These are phyloP conservation scores for Latrodectus elegans DNA, from an alignment of 2,888 invertebrate genomes.

Conservation along the genomic window DNA sequence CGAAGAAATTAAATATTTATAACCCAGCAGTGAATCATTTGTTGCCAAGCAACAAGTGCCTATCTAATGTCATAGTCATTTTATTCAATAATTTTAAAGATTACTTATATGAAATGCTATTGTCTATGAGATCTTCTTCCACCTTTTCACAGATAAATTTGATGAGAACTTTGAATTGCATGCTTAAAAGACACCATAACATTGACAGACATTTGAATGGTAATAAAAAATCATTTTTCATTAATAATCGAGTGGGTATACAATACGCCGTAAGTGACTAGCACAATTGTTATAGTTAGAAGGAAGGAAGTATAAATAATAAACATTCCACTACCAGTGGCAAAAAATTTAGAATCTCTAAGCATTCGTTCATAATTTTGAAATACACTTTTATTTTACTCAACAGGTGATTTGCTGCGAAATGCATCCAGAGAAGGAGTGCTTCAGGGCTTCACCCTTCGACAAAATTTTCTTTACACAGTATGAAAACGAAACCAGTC, in stretches of 20 bases:
- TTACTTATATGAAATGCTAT: no score
- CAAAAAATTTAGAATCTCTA: background rate
- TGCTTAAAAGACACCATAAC: no score
- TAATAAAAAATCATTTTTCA: no score
- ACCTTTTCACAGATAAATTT: no score
- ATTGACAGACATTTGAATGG: no score
- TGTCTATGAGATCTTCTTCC: no score
- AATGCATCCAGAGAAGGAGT: background rate
- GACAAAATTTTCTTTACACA: slow-evolving; percentile 11
- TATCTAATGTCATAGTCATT: no score
- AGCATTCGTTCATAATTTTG: slow-evolving; percentile 12
- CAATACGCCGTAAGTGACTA: slow-evolving; percentile 48
- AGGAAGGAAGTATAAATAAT: slow-evolving; percentile 26
- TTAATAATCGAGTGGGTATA: background rate
- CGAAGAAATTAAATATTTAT: no score
- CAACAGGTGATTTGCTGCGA: background rate
- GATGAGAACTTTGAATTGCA: no score
- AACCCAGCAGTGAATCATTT: no score
- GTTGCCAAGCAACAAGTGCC: no score
- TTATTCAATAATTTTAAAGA: no score
- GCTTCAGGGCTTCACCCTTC: slow-evolving; percentile 8
- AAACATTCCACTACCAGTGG: slow-evolving; percentile 54
- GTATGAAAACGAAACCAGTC: slow-evolving; percentile 10
- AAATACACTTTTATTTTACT: background rate
- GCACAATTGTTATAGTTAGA: slow-evolving; percentile 26